Evolutionary conservation across 2,113 vertebrate genomes (phyloP).

Genomic region (Synodontis membranacea): DNA sequence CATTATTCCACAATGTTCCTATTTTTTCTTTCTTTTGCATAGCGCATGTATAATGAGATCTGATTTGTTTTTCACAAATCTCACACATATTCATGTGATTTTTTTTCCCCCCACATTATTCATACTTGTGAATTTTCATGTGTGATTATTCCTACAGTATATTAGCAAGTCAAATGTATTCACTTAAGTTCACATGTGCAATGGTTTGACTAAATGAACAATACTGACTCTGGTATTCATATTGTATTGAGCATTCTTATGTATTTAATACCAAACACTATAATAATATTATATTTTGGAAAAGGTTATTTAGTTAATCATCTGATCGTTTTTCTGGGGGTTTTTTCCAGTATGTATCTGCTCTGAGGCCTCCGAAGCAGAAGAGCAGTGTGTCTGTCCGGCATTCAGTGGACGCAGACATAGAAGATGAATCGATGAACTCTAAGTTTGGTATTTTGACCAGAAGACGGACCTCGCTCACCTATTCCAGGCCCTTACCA

Average conservation of each 20-base stretch:
- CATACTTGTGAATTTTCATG: not conserved
- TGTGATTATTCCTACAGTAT: not conserved
- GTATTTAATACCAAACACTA: not conserved
- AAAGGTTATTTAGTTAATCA: not conserved
- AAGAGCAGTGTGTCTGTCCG: conserved; percentile 43
- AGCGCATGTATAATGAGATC: not conserved
- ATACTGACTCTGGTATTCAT: not conserved
- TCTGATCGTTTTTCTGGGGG: conserved; percentile 3
- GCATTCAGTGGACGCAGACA: conserved; percentile 58
- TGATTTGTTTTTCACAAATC: not conserved
- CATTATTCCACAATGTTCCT: not conserved
- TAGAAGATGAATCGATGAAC: conserved; percentile 51
- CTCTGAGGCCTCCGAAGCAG: conserved; percentile 78
- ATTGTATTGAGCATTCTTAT: not conserved
- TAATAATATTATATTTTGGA: not conserved
- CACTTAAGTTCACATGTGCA: not conserved
- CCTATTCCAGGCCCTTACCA: conserved; percentile 50
- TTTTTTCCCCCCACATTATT: too few species aligned
- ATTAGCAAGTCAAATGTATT: not conserved
- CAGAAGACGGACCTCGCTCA: conserved; percentile 59
- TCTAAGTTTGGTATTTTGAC: conserved; percentile 38
- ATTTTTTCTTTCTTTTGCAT: not conserved
- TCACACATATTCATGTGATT: not conserved
- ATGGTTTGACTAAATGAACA: not conserved
- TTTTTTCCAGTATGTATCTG: conserved; percentile 74